Percentiles rank a stretch among this genome's conserved stretches.
Evolutionary conservation across 2,797 vertebrate species (phyloP).

Genomic region (Esox masquinongy): DNA sequence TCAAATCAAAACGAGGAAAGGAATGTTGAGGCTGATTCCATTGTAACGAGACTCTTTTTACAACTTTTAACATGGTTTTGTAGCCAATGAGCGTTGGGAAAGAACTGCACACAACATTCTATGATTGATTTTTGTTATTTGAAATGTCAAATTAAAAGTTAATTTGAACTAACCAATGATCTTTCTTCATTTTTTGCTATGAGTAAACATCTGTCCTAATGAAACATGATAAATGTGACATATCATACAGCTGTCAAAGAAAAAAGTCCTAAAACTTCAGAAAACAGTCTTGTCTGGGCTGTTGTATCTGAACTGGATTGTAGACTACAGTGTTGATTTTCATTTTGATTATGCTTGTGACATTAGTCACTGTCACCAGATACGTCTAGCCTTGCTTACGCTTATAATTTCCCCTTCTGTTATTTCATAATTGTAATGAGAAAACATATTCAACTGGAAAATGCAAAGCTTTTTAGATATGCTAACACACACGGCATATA

Average conservation of each 20-base stretch:
- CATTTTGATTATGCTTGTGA: constrained; percentile 43
- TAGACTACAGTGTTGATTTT: constrained; percentile 36
- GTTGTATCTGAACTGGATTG: not conserved
- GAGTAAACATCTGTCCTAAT: no score
- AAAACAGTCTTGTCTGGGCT: not conserved
- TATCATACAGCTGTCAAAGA: no score
- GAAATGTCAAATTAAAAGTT: no score
- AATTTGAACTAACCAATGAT: not conserved
- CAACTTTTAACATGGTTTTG: no score
- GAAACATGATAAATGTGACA: no score
- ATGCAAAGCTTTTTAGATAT: constrained; percentile 56
- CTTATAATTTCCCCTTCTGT: constrained; percentile 53
- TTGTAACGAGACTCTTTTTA: not conserved
- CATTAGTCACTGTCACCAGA: constrained; percentile 42
- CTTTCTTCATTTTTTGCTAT: not conserved
- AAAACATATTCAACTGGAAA: constrained; percentile 63
- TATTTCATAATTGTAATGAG: constrained; percentile 53
- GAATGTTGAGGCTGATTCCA: not conserved
- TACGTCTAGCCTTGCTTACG: constrained; percentile 50
- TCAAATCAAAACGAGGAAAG: not conserved
- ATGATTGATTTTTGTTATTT: no score
- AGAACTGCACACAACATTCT: no score
- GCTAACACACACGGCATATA: constrained; percentile 43
- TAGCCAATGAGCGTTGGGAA: no score
- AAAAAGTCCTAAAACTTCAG: no score